A percentile compares a stretch with the other conserved stretches of the same genome.
phyloP scores from a whole-genome alignment of 2,113 vertebrate genomes.

The Peromyscus maniculatus region DNA sequence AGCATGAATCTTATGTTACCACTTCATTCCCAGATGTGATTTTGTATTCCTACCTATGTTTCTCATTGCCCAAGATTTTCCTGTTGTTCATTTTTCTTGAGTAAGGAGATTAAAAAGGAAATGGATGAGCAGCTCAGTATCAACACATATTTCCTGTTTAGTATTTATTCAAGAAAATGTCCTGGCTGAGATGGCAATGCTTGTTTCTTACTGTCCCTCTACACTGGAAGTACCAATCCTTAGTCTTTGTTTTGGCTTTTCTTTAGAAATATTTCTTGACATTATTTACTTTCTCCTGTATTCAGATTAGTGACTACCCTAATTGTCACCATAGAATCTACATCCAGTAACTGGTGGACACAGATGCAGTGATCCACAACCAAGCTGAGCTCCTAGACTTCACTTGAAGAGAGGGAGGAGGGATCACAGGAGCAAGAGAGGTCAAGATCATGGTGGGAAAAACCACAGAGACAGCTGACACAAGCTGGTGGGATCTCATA shows the following conservation, averaged over 20 bases:
- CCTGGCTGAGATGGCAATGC: background rate
- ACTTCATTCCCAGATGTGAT: background rate
- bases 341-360: no score
- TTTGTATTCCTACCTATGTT: background rate
- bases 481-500: no score
- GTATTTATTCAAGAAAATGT: conserved; percentile 38
- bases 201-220: conserved; percentile 31
- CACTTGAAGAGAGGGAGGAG: no score
- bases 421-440: no score
- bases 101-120: background rate
- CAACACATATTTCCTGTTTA: background rate
- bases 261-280: conserved; percentile 14
- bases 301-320: no score
- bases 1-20: background rate
- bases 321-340: no score
- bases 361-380: no score
- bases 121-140: conserved; percentile 7
- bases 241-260: conserved; percentile 41
- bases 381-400: no score
- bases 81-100: conserved; percentile 37
- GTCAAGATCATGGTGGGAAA: no score
- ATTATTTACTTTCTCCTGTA: no score
- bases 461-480: no score
- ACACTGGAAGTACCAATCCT: background rate
- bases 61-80: conserved; percentile 10